Conservation (phyloP, 1,140 invertebrate genomes). For the Macrobrachium rosenbergii region DNA sequence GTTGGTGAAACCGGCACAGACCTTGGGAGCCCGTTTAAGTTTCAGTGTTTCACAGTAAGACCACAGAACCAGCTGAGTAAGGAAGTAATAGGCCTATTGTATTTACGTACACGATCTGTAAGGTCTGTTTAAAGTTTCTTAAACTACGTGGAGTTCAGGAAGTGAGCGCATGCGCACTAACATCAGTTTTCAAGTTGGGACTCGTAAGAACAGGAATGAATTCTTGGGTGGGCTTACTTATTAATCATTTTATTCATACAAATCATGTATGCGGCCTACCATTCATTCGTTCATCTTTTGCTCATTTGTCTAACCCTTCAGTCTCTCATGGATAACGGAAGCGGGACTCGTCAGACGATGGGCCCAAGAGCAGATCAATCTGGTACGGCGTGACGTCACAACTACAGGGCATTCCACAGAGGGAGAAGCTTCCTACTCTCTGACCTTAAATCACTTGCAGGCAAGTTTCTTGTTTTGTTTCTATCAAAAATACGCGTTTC, state of each 20-base stretch:
- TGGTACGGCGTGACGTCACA: neutral
- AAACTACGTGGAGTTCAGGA: no score
- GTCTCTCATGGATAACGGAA: constrained; percentile 23
- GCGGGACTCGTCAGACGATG: constrained; percentile 26
- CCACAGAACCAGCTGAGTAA: no score
- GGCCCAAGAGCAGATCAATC: constrained; percentile 31
- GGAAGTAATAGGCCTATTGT: no score
- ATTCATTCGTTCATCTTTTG: neutral
- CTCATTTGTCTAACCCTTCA: neutral
- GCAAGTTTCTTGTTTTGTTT: neutral
- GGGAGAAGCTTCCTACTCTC: neutral
- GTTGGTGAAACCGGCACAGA: no score
- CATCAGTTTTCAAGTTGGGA: no score
- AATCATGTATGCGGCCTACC: neutral
- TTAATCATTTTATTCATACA: neutral
- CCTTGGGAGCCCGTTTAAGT: no score
- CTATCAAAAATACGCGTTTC: neutral
- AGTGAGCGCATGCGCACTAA: no score
- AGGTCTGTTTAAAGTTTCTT: no score
- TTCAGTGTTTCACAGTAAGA: no score
- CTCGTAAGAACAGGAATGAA: no score
- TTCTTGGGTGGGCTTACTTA: no score
- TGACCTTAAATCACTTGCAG: constrained; percentile 36
- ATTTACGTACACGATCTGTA: no score
- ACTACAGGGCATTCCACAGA: neutral